Evolutionary conservation across 1,140 invertebrate species (phyloP), one percentile per base, ranked within the genome.

Genomic region (Argopecten irradians): DNA sequence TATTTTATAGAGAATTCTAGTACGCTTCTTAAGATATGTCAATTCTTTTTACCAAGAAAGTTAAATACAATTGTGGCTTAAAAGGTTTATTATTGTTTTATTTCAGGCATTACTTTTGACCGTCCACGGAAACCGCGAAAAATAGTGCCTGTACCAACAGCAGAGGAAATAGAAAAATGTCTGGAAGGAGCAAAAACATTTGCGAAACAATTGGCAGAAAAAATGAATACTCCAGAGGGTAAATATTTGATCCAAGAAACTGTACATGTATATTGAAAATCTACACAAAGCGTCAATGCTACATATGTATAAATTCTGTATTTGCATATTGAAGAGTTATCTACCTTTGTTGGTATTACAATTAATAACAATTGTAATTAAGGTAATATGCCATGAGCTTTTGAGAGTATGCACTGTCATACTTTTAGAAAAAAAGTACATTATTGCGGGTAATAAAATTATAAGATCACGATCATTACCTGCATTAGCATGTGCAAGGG

Each of bases 141-240:
- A 82, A 22, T 41, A 36, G 32, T 85, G 82, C 86, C 39, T n/a
- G 84, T 55, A 34, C 87, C 85, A 55, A 82, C 90, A 33, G 28
- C 83, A 43, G 91, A 91, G 55, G 90, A 92, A 43, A 93, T 93
- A 71, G 90, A 92, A 28, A 92, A 90, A 82, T 93, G 91, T 83
- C 41, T 93, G n/a, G 8, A 89, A 32, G 89, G 91, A 39, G 91
- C 91, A 19, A 90, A 91, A 86, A 71, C 41, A 16, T 93, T 92
- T 87, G 92, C 91, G 22, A 32, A 39, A n/a, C 55, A 83, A 16
- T 82, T 94, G 16, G 92, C 89, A 28, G 85, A 89, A 9, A 83
- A 89, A 35, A 41, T 92, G 34, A 83, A 91, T 82, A 87, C 91
- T 87, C 82, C 85, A 35, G 91, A 92, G 55, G 90, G 90, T 93